These are phyloP conservation scores for Zosterops pallidus DNA, from an alignment of 2,113 vertebrate genomes.

Conservation along the genomic window DNA sequence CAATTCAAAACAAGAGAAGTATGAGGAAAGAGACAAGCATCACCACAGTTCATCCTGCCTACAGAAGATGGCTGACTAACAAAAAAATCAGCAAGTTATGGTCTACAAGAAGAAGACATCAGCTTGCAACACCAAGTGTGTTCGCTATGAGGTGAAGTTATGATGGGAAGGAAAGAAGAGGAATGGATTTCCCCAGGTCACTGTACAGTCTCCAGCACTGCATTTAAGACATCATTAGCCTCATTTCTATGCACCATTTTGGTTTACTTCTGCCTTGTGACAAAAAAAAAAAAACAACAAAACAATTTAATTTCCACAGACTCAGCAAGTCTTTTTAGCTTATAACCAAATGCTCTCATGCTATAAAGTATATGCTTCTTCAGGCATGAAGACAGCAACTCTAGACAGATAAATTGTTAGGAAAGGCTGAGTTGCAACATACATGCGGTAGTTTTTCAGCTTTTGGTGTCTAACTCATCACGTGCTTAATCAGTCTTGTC, in stretches of 20 bases:
- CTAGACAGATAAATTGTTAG: background rate
- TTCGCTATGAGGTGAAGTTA: fast-evolving
- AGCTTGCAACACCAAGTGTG: background rate
- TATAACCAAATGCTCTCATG: background rate
- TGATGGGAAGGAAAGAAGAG: background rate
- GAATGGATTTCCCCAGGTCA: background rate
- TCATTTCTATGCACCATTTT: background rate
- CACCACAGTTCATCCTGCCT: background rate
- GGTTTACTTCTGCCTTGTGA: background rate
- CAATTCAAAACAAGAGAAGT: background rate
- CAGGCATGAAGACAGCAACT: background rate
- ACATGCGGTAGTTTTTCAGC: background rate
- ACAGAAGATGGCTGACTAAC: background rate
- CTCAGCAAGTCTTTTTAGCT: background rate
- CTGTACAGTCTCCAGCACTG: background rate
- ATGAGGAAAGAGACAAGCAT: background rate
- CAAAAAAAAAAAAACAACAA: background rate
- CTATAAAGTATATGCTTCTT: background rate
- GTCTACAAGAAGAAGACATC: background rate
- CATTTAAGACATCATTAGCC: background rate
- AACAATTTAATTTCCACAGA: background rate
- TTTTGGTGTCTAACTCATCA: background rate
- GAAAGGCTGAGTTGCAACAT: background rate
- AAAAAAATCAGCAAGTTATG: background rate
- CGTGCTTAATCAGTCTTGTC: background rate